Base-by-base conservation (phyloP, 1,140 invertebrate species). In the Asbolus verrucosus region DNA sequence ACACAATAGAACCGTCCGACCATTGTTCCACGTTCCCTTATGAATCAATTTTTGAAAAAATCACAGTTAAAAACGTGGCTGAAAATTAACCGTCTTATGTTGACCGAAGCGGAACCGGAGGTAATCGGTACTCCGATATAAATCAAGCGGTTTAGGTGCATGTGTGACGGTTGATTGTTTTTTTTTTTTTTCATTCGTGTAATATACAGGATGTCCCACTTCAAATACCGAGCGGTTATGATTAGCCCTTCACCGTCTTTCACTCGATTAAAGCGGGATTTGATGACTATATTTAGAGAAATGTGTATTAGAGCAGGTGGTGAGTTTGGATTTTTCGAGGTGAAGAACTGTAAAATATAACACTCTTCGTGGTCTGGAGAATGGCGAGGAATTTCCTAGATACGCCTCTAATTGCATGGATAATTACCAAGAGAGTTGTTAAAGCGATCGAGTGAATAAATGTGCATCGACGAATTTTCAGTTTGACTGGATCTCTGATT, bases 371-470 rank as follows among this genome's bases (percentile, higher is more conserved):
- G 39, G 39, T 15, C 39, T 46, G 9, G 6, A 19, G n/a, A 54
- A 27, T 21, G 21, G 9, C 19, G 19, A 27, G 46, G 46, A 54
- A 54, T 54, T 54, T 54, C 46, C 46, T 54, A 54, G 46, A 27
- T 54, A 54, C 46, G 46, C 46, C 46, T 54, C 46, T 54, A 54
- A 54, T 54, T 54, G 46, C 46, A 27, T 30, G 46, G 46, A 54
- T 54, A 54, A 54, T 54, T 54, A 54, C 46, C 19, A 27, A 27
- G 41, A 46, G 41, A 46, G 41, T 46, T 46, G 41, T 46, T 46
- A 46, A 46, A 46, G 46, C 46, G 46, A 54, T 54, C 46, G 16
- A 50, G 9, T 21, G 27, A 54, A 54, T 54, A 54, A 54, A 54
- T 30, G 46, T 54, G 46, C 27, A 54, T 54, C 46, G 46, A 27